Percentiles rank a stretch among this genome's conserved stretches.
phyloP scores from a whole-genome alignment of 2,113 vertebrate species.

The Poeciliopsis prolifica region DNA sequence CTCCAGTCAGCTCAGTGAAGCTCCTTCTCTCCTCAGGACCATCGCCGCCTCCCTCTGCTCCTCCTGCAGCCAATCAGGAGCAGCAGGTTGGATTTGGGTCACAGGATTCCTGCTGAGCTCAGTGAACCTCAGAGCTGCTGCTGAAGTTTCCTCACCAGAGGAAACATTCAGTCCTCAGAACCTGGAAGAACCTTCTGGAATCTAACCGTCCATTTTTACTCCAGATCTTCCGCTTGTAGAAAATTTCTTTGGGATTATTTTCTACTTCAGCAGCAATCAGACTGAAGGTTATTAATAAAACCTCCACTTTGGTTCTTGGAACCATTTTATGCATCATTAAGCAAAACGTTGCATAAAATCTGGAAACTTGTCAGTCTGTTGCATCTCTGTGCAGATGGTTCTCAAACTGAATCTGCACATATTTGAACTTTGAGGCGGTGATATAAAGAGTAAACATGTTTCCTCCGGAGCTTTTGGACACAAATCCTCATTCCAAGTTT shows the following conservation, averaged over 20 bases:
- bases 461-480: not conserved
- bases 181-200: not conserved
- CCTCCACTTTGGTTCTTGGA: too few species aligned
- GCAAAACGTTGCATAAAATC: too few species aligned
- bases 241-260: too few species aligned
- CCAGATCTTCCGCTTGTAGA: too few species aligned
- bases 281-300: too few species aligned
- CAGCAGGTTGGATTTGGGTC: slow-evolving; percentile 63
- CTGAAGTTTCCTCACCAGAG: slow-evolving; percentile 2
- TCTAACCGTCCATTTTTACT: not conserved
- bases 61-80: slow-evolving; percentile 45
- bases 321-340: too few species aligned
- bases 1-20: not conserved
- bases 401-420: too few species aligned
- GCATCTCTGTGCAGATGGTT: too few species aligned
- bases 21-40: not conserved
- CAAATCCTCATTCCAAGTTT: not conserved
- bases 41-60: slow-evolving; percentile 1
- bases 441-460: not conserved
- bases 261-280: too few species aligned
- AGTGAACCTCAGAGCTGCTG: slow-evolving; percentile 19
- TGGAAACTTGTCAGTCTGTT: too few species aligned
- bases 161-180: not conserved
- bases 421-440: too few species aligned
- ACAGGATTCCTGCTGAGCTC: slow-evolving; percentile 49